phyloP scores from a whole-genome alignment of 2,888 invertebrate genomes.

The Myopa tessellatipennis region DNA sequence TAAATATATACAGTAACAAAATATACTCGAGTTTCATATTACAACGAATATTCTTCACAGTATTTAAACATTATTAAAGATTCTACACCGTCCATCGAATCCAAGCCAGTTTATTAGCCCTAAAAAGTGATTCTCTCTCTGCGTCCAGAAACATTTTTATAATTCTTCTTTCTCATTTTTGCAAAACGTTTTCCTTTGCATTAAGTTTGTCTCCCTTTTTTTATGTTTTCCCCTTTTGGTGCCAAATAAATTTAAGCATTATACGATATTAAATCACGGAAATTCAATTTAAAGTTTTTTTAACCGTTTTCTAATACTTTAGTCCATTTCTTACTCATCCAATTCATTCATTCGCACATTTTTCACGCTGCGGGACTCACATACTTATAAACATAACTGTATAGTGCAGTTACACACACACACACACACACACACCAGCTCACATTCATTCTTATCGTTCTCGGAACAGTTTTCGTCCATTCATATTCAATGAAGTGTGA shows the following conservation, averaged over 20 bases:
- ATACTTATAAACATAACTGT: slow-evolving; percentile 6
- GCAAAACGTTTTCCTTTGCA: too few relatives aligned
- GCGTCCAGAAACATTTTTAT: too few relatives aligned
- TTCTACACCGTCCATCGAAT: too few relatives aligned
- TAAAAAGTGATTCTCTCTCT: too few relatives aligned
- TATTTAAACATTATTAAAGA: too few relatives aligned
- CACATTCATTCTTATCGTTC: slow-evolving; percentile 19
- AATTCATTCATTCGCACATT: slow-evolving; percentile 22
- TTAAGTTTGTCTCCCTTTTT: too few relatives aligned
- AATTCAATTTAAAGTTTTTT: slow-evolving; percentile 27
- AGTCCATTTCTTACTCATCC: background rate
- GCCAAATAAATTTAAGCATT: slow-evolving; percentile 22
- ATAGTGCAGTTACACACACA: background rate
- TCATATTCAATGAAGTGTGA: slow-evolving; percentile 32
- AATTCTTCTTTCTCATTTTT: background rate
- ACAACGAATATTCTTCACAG: too few relatives aligned
- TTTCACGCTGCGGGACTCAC: slow-evolving; percentile 18
- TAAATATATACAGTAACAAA: too few relatives aligned
- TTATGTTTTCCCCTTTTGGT: background rate
- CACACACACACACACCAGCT: background rate
- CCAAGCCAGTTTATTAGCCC: too few relatives aligned
- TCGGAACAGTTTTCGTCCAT: slow-evolving; percentile 23
- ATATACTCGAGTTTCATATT: too few relatives aligned
- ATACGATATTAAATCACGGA: background rate
- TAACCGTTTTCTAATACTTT: slow-evolving; percentile 2